Evolutionary conservation across 1,140 invertebrate genomes (phyloP), one percentile per base, ranked within the genome.

Genomic region (Drosophila tristis): DNA sequence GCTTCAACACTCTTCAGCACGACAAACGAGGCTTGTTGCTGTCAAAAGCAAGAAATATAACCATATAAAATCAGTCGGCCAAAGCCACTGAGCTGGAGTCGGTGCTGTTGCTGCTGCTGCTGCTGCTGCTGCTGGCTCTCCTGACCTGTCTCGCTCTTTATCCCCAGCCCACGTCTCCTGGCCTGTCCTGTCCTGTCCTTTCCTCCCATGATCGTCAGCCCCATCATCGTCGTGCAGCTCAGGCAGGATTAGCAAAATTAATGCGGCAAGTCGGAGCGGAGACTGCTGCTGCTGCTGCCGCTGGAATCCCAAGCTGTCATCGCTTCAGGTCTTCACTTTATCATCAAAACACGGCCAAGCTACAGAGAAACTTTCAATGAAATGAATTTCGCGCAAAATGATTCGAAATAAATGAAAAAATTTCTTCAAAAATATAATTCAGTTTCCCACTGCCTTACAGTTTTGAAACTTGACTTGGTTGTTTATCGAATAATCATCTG

Each of bases 1-100:
- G 50, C 48, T 64, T 62, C 82, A 78, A 86, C 78, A 87, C 81
- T 87, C 68, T 67, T 56, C 51, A 57, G 70, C 45, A 74, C 82
- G 82, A 86, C 82, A 86, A 86, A 86, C 82, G 82, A 86, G 82
- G 62, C 78, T 76, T 89, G 82, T 86, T 89, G 65, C 82, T 86
- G 82, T 86, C 82, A 86, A 79, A 89, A 89, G 79, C 70, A 73
- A 73, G 84, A 82, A 82, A 76, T 86, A 86, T 86, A 86, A 82
- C 78, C 82, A 89, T 86, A 86, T 89, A 87, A 86, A 86, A 86
- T 87, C 84, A 78, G 79, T 82, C 74, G 74, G 81, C 35, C 74
- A 62, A 74, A 78, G 66, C 74, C 78, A 86, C 62, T 57, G 74
- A 70, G 75, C 39, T 2, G 7, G 8, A 39, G 11, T 39, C 35